phyloP scores from a whole-genome alignment of 2,888 invertebrate species.

The Diplolepis rosae region DNA sequence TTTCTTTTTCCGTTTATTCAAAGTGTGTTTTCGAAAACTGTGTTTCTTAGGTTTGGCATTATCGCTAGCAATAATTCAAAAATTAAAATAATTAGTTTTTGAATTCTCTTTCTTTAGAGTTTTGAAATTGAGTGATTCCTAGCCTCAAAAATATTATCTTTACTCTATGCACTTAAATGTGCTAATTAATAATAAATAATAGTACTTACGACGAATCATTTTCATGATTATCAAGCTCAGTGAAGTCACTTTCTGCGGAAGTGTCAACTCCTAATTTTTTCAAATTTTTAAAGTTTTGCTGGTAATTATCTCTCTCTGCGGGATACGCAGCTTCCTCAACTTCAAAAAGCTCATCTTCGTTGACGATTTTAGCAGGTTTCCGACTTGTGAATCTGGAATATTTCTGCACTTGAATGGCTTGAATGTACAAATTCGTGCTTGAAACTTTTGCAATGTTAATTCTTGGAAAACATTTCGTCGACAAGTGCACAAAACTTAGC shows the following conservation, averaged over 20 bases:
- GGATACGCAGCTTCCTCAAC: slow-evolving; percentile 44
- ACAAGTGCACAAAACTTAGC: slow-evolving; percentile 1
- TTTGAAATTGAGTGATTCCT: no score
- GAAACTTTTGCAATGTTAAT: not conserved
- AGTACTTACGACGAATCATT: no score
- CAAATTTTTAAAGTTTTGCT: not conserved
- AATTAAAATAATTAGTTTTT: no score
- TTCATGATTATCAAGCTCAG: no score
- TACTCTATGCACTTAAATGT: no score
- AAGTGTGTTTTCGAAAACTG: not conserved
- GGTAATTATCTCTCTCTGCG: slow-evolving; percentile 35
- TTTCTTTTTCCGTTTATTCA: not conserved
- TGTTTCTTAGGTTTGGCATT: no score
- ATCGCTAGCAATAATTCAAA: no score
- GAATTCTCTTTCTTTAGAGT: no score
- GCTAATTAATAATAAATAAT: no score
- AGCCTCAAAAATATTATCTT: no score
- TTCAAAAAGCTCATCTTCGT: slow-evolving; percentile 73
- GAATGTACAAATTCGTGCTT: slow-evolving; percentile 4
- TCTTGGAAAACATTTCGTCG: slow-evolving; percentile 3
- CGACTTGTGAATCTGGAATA: slow-evolving; percentile 75
- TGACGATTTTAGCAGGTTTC: slow-evolving; percentile 75
- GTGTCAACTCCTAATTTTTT: not conserved
- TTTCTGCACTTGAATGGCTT: slow-evolving; percentile 23
- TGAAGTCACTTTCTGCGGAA: not conserved